A percentile compares a stretch with the other conserved stretches of the same genome.
Evolutionary conservation across 1,140 invertebrate genomes (phyloP).

Genomic region (Megalopta genalis): DNA sequence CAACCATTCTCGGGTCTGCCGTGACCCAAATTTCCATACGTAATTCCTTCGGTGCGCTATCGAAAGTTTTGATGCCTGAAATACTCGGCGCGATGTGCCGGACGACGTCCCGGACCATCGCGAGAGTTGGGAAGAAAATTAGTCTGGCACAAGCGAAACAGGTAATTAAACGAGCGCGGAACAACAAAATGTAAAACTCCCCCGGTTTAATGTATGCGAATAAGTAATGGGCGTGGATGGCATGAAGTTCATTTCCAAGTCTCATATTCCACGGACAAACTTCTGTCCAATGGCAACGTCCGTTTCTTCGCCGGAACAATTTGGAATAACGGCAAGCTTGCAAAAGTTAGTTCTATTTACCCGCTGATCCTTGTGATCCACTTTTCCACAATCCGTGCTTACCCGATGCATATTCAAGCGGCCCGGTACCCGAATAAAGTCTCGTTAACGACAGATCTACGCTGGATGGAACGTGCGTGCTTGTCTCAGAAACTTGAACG

Average conservation of each 20-base stretch:
- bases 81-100: too few relatives aligned
- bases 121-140: too few relatives aligned
- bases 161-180: background rate
- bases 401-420: conserved; percentile 57
- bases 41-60: too few relatives aligned
- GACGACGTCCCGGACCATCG: too few relatives aligned
- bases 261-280: conserved; percentile 30
- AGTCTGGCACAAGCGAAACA: too few relatives aligned
- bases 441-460: conserved; percentile 53
- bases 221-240: conserved; percentile 1
- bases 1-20: too few relatives aligned
- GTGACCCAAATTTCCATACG: too few relatives aligned
- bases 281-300: conserved; percentile 26
- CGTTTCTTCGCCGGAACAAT: conserved; percentile 38
- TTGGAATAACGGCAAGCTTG: conserved; percentile 40
- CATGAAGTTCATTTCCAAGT: conserved; percentile 19
- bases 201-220: background rate
- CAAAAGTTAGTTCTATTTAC: conserved; percentile 58
- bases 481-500: conserved; percentile 26
- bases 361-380: conserved; percentile 58
- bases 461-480: conserved; percentile 20
- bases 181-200: background rate
- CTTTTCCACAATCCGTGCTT: conserved; percentile 46
- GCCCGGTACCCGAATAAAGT: conserved; percentile 44
- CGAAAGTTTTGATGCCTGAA: too few relatives aligned